Base-by-base conservation (phyloP, 1,140 invertebrate species). In the Notospermus geniculatus region DNA sequence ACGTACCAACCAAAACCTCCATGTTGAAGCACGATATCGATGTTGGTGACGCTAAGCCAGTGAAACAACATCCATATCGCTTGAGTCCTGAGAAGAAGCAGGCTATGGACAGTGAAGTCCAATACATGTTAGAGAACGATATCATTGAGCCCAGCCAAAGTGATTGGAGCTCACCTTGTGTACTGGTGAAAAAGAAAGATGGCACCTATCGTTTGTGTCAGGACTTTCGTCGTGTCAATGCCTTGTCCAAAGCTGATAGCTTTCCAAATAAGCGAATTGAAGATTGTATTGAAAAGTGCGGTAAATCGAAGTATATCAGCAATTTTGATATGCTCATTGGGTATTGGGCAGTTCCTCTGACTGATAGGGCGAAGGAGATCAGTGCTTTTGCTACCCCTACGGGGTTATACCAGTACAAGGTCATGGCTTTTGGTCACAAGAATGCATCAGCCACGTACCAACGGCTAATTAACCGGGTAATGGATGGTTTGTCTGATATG, bases 361-460 rank as follows among this genome's bases (percentile, higher is more conserved):
- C 54, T 0, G 54, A 70, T 1, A 36, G 54, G 55, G 62, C 62
- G 1, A 65, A 45, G 23, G 55, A 63, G 39, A 57, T 67, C 15
- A 63, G 59, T 1, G 52, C 69, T 41, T 65, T 71, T 62, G 58
- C 65, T 0, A 67, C 60, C 2, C 39, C 72, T 52, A 17, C 67
- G 50, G 80, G 79, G 7, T 61, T 75, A n/a, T 80, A 66, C 46
- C 65, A 78, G 54, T 84, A 82, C 61, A 66, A 57, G 4, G 59
- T 75, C 0, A 72, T 84, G 74, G 75, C 77, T 17, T 84, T 84
- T 67, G 82, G 83, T 30, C 64, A 84, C 27, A 67, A 68, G 32
- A 83, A 82, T 66, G 67, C 75, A 15, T 73, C 76, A 5, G 67
- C 73, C 7, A 73, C 75, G 1, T 86, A 85, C 63, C 80, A 85